A percentile compares a stretch with the other conserved stretches of the same genome.
These are phyloP conservation scores for Periplaneta americana DNA, from an alignment of 1,140 invertebrate species.

Conservation along the genomic window DNA sequence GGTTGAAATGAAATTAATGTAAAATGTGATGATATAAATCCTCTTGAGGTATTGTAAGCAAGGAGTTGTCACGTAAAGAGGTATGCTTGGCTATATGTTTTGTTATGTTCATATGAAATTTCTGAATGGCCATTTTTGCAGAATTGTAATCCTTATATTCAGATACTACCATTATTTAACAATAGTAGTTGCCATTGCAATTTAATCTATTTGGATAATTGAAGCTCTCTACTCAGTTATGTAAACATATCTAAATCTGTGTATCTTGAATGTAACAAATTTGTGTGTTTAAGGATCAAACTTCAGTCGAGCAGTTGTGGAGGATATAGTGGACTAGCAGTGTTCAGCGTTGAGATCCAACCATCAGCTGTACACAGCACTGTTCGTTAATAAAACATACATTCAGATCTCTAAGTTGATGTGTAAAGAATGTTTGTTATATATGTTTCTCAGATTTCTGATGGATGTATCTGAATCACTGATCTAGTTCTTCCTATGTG, in stretches of 20 bases:
- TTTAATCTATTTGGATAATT: not conserved
- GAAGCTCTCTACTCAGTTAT: not conserved
- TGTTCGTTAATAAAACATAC: not conserved
- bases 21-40: too few relatives aligned
- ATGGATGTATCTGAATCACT: not conserved
- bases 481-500: not conserved
- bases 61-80: too few relatives aligned
- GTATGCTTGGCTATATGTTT: not conserved
- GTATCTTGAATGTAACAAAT: not conserved
- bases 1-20: too few relatives aligned
- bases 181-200: not conserved
- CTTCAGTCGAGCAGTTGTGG: not conserved
- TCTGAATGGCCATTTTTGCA: not conserved
- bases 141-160: not conserved
- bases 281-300: not conserved
- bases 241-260: not conserved
- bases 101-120: not conserved
- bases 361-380: not conserved
- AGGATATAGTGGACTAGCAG: not conserved
- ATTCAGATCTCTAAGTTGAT: not conserved
- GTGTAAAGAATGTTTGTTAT: not conserved
- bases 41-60: too few relatives aligned
- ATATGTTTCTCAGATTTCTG: not conserved
- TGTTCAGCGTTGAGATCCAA: not conserved
- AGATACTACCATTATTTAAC: not conserved